Evolutionary conservation across 2,113 vertebrate species (phyloP), one percentile per base, ranked within the genome.

Genomic region (Oryzias javanicus): DNA sequence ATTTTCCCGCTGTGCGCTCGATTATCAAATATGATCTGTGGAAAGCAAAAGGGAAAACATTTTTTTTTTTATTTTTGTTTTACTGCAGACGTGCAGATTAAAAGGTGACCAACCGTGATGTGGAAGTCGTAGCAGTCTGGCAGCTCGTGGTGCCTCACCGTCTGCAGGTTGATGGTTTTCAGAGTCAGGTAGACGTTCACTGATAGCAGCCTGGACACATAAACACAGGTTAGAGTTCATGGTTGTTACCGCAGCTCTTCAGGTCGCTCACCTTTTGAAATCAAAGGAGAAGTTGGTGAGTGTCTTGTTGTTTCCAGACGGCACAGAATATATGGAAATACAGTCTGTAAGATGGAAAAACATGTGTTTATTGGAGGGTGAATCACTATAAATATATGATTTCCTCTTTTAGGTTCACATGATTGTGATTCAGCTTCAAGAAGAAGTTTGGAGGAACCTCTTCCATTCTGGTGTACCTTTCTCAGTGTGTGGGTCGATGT

Each of bases 81-180:
- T 40, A 19, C 19, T 42, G 6, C 29, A 5, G 10, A 18, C 27
- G 41, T 27, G 7, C 2, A 13, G 14, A 49, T 48, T 45, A 24
- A 15, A n/a, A 27, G 22, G 49, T 66, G 64, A 88, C 92, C 64
- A 78, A 97, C 97, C 62, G 71, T 89, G 42, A 96, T 88, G 22
- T 90, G 91, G 73, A 99, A 98, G 81, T 93, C 90, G 0, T 97
- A 99, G 66, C 96, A 99, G 78, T 99, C 96, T 0, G 97, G 96
- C 5, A 98, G 91, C 67, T 98, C 95, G 0, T 97, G 93, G 51
- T 96, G 94, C 22, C 92, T 91, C 59, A 98, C 91, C 0, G 96
- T 96, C 91, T 99, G 97, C 62, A 98, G 91, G 57, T 98, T 99
- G 81, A 98, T 96, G 42, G 93, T 94, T 84, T 98, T 99, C 76